phyloP scores from a whole-genome alignment of 2,888 invertebrate genomes.

The Agonum fuliginosum region DNA sequence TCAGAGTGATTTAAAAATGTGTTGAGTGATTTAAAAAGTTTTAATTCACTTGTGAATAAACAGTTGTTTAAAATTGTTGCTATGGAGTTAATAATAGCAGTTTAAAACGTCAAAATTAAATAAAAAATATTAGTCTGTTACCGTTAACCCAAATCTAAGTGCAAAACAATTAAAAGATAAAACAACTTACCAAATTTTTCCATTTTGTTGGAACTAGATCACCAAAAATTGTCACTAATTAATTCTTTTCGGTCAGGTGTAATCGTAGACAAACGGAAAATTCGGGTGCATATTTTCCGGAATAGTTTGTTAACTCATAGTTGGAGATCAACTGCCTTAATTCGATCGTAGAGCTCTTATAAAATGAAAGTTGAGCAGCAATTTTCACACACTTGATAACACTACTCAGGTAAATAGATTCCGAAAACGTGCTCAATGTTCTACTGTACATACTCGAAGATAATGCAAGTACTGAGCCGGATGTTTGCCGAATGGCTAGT shows the following conservation, averaged over 20 bases:
- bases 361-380: slow-evolving; percentile 16
- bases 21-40: too few species aligned
- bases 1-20: too few species aligned
- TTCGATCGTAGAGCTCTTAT: background rate
- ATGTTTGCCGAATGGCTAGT: background rate
- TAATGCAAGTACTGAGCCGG: background rate
- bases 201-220: background rate
- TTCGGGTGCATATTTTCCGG: background rate
- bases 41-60: too few species aligned
- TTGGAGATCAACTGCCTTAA: background rate
- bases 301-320: slow-evolving; percentile 8
- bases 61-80: too few species aligned
- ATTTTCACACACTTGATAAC: slow-evolving; percentile 23
- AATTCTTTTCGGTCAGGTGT: slow-evolving; percentile 1
- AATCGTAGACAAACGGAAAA: background rate
- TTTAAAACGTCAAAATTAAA: too few species aligned
- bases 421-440: background rate
- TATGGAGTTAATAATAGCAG: too few species aligned
- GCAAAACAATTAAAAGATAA: too few species aligned
- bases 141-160: too few species aligned
- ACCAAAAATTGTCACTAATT: background rate
- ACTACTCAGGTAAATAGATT: background rate
- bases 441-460: background rate
- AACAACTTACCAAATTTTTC: slow-evolving; percentile 3
- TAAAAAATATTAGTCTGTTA: too few species aligned